Evolutionary conservation across 64 coral and sea anemone species (phyloP).

Genomic region (Cladopsammia gracilis): DNA sequence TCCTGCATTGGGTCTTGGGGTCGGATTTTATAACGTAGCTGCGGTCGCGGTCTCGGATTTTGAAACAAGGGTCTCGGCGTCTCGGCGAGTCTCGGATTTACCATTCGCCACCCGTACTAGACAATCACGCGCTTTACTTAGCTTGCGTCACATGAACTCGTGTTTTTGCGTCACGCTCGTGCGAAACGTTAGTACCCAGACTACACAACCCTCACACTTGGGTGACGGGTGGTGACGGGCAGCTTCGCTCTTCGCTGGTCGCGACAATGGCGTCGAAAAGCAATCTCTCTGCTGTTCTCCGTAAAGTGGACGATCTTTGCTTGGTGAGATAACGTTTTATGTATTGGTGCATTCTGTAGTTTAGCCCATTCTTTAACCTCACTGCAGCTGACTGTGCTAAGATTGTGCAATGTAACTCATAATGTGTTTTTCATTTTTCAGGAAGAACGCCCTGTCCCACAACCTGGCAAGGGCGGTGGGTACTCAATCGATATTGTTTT

Average conservation of each 20-base stretch:
- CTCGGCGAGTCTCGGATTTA: no score
- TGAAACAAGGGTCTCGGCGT: no score
- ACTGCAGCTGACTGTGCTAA: no score
- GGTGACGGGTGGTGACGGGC: no score
- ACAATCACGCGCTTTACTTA: no score
- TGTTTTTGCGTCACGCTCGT: not conserved
- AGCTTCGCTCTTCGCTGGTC: no score
- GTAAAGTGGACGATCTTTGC: slow-evolving; percentile 76
- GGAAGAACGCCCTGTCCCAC: slow-evolving; percentile 78
- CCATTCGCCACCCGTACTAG: no score
- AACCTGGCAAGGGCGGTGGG: slow-evolving; percentile 80
- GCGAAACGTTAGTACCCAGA: not conserved
- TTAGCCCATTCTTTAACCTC: not conserved
- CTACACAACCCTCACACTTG: not conserved
- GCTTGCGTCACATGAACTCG: no score
- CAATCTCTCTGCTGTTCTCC: slow-evolving; percentile 81
- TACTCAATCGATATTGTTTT: not conserved
- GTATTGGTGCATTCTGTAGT: not conserved
- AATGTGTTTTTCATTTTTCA: slow-evolving; percentile 7
- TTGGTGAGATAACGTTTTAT: slow-evolving; percentile 48
- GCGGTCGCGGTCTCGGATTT: no score
- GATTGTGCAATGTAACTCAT: no score
- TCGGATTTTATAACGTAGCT: no score
- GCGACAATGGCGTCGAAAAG: slow-evolving; percentile 60
- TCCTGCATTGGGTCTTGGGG: no score